Percentiles rank a stretch among this genome's conserved stretches.
Conservation (phyloP, 1,140 invertebrate genomes). For the Drosophila sechellia region DNA sequence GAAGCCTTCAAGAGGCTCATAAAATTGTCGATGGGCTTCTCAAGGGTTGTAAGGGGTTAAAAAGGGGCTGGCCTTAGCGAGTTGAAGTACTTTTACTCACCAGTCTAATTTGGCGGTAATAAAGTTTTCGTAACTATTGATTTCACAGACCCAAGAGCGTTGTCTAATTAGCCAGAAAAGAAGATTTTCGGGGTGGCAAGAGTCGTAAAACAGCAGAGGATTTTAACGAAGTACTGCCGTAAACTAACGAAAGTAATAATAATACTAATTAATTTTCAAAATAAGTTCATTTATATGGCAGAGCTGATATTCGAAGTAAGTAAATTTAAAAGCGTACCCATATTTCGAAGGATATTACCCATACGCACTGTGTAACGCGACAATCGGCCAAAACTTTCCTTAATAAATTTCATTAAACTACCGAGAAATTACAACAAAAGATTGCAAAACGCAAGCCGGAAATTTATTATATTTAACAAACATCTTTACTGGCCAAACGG, state of each 20-base stretch:
- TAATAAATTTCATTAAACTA: conserved; percentile 57
- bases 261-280: conserved; percentile 39
- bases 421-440: conserved; percentile 38
- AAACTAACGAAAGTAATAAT: conserved; percentile 19
- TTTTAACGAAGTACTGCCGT: conserved; percentile 18
- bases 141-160: conserved; percentile 35
- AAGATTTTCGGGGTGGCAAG: conserved; percentile 17
- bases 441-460: conserved; percentile 25
- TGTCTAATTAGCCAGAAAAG: conserved; percentile 56
- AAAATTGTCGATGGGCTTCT: conserved; percentile 34
- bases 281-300: background rate
- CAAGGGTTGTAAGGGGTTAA: conserved; percentile 13
- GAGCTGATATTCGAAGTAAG: background rate
- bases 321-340: too few relatives aligned
- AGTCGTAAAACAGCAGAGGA: conserved; percentile 30
- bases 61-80: conserved; percentile 34
- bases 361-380: conserved; percentile 28
- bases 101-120: conserved; percentile 58
- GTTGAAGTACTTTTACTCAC: conserved; percentile 50
- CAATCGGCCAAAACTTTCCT: conserved; percentile 16
- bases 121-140: conserved; percentile 62
- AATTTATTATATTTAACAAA: conserved; percentile 73
- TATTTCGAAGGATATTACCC: conserved; percentile 4
- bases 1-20: conserved; percentile 38
- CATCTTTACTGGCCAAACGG: conserved; percentile 62